These are phyloP conservation scores for Acanthoscelides obtectus DNA, from an alignment of 2,888 invertebrate genomes.

Conservation along the genomic window DNA sequence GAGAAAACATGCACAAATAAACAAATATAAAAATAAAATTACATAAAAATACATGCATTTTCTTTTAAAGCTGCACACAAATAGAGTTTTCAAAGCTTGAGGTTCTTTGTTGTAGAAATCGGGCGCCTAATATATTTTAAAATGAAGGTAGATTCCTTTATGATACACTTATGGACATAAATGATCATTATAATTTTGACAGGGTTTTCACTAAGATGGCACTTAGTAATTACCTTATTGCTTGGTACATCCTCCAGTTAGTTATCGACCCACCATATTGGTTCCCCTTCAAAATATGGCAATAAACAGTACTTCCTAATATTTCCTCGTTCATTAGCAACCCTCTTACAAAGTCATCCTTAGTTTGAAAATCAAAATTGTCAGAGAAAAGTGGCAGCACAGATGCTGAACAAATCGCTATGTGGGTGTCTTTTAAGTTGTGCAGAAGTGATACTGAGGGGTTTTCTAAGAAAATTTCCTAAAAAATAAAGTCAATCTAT, in stretches of 20 bases:
- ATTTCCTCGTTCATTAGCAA: conserved; percentile 89
- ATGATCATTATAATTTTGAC: not conserved
- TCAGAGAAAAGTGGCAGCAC: conserved; percentile 90
- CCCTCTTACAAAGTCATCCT: conserved; percentile 89
- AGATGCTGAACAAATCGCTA: conserved; percentile 83
- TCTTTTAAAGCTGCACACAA: no score
- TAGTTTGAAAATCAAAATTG: conserved; percentile 94
- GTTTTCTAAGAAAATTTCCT: conserved; percentile 71
- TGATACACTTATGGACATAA: not conserved
- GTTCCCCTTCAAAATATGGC: conserved; percentile 61
- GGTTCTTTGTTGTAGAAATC: no score
- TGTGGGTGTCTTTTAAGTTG: conserved; percentile 79
- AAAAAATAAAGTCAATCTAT: conserved; percentile 24
- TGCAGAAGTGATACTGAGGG: conserved; percentile 69
- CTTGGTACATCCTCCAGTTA: conserved; percentile 83
- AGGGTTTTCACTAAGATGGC: not conserved
- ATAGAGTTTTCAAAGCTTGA: no score
- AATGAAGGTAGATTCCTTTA: no score
- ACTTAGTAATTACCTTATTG: conserved; percentile 54
- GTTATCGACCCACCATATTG: conserved; percentile 80
- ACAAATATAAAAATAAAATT: no score
- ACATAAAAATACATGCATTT: no score
- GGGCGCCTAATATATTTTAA: no score
- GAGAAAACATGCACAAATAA: no score
- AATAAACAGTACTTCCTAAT: conserved; percentile 80